Evolutionary conservation across 2,797 vertebrate species (phyloP), one percentile per base, ranked within the genome.

Genomic region (Urosaurus nigricauda): DNA sequence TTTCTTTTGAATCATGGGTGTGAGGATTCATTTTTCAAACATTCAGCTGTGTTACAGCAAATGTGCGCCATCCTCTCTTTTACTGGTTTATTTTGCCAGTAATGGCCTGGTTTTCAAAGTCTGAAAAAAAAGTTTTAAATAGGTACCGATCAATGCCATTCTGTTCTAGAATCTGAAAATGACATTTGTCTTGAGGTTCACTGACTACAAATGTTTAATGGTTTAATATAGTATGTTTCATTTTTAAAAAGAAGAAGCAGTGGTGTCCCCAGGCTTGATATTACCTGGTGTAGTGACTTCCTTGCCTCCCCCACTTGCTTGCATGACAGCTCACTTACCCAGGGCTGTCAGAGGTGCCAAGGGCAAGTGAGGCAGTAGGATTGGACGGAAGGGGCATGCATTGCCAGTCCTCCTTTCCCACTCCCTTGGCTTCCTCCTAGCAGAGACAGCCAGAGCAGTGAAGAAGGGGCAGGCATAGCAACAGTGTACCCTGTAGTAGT

Each of bases 1-100:
- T 73, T 91, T 89, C 32, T 60, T 94, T 58, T 87, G 70, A 78
- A 88, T 80, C 84, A 86, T 74, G 73, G 85, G 1, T 73, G 81
- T 43, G 83, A 91, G 91, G 89, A 92, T 43, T 95, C 75, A 90
- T 81, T 90, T 95, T 87, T 94, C 77, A 88, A 92, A 90, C 73
- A 94, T 65, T 85, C 84, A 89, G 26, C 81, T 93, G 78, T 85
- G 35, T 90, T 93, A 85, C 78, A 63, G 87, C 63, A 94, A 7
- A 84, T 75, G 29, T 53, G 65, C 14, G 32, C 17, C 71, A 56
- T 53, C 26, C n/a, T 88, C 90, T 78, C 74, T 77, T 85, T 95
- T 90, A 43, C 43, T 43, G 92, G 88, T 93, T 93, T 95, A 93
- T 65, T 84, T 95, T 94, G 93, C 43, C 56, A 83, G 73, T 78